These are phyloP conservation scores for Heteromormyrus szaboi DNA, from an alignment of 2,797 vertebrate species.

Conservation along the genomic window DNA sequence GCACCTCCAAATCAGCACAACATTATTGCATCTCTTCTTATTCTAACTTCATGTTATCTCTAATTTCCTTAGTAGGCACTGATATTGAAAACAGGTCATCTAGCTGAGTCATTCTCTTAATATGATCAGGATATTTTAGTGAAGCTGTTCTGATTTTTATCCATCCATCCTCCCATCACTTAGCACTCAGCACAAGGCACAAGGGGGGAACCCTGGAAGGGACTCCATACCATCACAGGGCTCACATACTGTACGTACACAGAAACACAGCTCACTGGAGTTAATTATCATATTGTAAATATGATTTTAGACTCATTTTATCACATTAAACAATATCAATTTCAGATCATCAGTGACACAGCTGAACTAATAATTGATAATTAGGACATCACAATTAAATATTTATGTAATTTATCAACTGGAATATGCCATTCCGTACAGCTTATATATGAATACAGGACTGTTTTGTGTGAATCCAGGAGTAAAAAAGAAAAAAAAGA, in stretches of 20 bases:
- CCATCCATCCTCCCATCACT: background rate
- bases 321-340: background rate
- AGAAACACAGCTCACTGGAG: background rate
- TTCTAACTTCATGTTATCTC: background rate
- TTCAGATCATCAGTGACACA: background rate
- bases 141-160: conserved; percentile 4
- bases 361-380: background rate
- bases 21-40: background rate
- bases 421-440: background rate
- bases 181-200: background rate
- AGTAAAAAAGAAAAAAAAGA: background rate
- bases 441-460: background rate
- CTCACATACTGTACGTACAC: background rate
- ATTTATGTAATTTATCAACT: background rate
- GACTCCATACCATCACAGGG: background rate
- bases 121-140: background rate
- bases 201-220: background rate
- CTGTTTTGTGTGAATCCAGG: background rate
- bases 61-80: background rate
- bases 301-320: background rate
- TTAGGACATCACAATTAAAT: background rate
- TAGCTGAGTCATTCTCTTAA: background rate
- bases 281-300: background rate
- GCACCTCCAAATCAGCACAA: background rate
- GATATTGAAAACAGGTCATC: background rate